phyloP scores from a whole-genome alignment of 92 coral and sea anemone species.

The Paramuricea clavata region DNA sequence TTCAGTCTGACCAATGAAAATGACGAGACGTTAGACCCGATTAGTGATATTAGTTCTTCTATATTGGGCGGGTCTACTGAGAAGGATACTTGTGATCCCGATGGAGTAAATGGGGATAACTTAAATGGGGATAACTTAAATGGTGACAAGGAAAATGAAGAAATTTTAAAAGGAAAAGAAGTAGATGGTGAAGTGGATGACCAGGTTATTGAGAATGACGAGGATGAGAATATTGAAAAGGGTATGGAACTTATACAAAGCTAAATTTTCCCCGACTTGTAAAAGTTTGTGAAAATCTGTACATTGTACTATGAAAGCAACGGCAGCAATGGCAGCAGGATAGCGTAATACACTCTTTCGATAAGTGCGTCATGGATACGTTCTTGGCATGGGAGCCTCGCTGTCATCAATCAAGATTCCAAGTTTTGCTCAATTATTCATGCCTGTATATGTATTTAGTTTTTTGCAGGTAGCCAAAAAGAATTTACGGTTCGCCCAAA shows the following conservation, averaged over 20 bases:
- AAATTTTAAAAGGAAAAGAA: not conserved
- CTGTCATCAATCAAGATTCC: too few relatives aligned
- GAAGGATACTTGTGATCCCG: not conserved
- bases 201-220: not conserved
- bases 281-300: too few relatives aligned
- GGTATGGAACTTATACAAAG: not conserved
- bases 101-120: not conserved
- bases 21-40: constrained; percentile 6
- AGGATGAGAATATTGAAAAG: not conserved
- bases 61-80: not conserved
- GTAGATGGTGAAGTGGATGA: constrained; percentile 13
- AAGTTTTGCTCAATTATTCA: too few relatives aligned
- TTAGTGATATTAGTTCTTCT: not conserved
- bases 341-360: too few relatives aligned
- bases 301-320: too few relatives aligned
- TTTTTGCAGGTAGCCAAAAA: too few relatives aligned
- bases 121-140: not conserved
- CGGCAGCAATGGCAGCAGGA: too few relatives aligned
- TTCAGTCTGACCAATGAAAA: constrained; percentile 10
- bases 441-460: too few relatives aligned
- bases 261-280: too few relatives aligned
- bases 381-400: too few relatives aligned
- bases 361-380: too few relatives aligned
- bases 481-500: too few relatives aligned
- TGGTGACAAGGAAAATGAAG: not conserved